Percentiles rank a stretch among this genome's conserved stretches.
These are phyloP conservation scores for Cosmia pyralina DNA, from an alignment of 2,888 invertebrate species.

Conservation along the genomic window DNA sequence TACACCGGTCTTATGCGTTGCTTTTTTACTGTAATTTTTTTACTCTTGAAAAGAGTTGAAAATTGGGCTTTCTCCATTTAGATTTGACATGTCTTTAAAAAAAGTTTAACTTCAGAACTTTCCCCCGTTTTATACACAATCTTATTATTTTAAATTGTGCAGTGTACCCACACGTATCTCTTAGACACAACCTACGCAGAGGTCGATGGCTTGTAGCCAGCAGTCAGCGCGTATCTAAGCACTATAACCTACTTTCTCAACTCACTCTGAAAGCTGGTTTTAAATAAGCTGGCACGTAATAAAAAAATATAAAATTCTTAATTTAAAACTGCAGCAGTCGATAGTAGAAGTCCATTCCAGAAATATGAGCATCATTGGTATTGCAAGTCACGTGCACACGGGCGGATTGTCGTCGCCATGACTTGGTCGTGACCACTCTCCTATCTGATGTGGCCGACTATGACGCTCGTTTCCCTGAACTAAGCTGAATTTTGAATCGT, in stretches of 20 bases:
- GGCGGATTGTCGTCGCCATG: constrained; percentile 66
- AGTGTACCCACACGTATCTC: constrained; percentile 11
- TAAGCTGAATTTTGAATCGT: constrained; percentile 20
- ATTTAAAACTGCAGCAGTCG: constrained; percentile 20
- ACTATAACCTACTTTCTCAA: constrained; percentile 46
- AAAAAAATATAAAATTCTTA: constrained; percentile 23
- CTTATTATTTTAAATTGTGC: constrained; percentile 28
- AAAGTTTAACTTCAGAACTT: not conserved
- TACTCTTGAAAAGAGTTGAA: not conserved
- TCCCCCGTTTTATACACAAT: not conserved
- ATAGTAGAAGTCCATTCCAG: constrained; percentile 21
- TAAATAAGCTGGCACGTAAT: constrained; percentile 2
- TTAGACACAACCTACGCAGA: constrained; percentile 31
- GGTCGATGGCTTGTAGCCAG: constrained; percentile 43
- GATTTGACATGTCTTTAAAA: not conserved
- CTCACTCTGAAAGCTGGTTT: constrained; percentile 12
- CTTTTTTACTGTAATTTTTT: constrained; percentile 10
- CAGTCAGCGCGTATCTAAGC: constrained; percentile 36
- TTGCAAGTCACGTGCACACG: constrained; percentile 64
- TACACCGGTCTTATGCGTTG: constrained; percentile 20
- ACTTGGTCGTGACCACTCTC: constrained; percentile 69
- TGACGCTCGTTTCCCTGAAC: constrained; percentile 43
- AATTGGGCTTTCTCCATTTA: not conserved
- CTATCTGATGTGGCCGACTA: constrained; percentile 64
- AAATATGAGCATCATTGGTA: constrained; percentile 45